phyloP scores from a whole-genome alignment of 37 sponge, comb jelly and placozoan genomes.

The Theonella swinhoei region DNA sequence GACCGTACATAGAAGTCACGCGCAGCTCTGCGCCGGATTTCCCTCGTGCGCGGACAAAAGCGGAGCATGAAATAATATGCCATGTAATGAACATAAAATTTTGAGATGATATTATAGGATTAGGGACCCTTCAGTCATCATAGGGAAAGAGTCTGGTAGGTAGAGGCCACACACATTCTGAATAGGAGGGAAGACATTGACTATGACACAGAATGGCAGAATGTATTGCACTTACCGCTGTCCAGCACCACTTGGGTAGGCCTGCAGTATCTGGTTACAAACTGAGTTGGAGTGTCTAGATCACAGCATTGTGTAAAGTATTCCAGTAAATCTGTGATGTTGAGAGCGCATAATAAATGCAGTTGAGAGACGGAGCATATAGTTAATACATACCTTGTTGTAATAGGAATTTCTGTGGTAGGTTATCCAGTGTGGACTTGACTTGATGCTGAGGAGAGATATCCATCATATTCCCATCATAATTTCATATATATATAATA shows the following conservation, averaged over 20 bases:
- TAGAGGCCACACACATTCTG: constrained; percentile 73
- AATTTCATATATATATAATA: too few species aligned
- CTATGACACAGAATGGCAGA: not conserved
- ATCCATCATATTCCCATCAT: too few species aligned
- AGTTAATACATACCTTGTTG: constrained; percentile 56
- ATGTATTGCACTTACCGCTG: constrained; percentile 42
- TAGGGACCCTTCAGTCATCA: constrained; percentile 44
- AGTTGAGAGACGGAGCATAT: not conserved
- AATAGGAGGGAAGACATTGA: not conserved
- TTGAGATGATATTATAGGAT: too few species aligned
- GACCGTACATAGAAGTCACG: too few species aligned
- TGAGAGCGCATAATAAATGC: too few species aligned
- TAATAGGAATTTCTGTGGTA: constrained; percentile 49
- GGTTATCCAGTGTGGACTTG: constrained; percentile 63
- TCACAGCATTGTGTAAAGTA: constrained; percentile 45
- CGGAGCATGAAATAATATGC: too few species aligned
- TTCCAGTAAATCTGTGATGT: constrained; percentile 66
- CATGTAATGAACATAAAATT: too few species aligned
- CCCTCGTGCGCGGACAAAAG: too few species aligned
- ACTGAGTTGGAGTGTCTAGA: constrained; percentile 60
- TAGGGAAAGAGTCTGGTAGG: constrained; percentile 81
- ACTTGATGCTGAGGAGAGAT: constrained; percentile 57
- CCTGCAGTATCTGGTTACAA: constrained; percentile 40
- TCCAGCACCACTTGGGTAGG: constrained; percentile 58
- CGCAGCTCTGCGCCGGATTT: too few species aligned